Conservation (phyloP, 2,113 vertebrate species). For the Naja naja region DNA sequence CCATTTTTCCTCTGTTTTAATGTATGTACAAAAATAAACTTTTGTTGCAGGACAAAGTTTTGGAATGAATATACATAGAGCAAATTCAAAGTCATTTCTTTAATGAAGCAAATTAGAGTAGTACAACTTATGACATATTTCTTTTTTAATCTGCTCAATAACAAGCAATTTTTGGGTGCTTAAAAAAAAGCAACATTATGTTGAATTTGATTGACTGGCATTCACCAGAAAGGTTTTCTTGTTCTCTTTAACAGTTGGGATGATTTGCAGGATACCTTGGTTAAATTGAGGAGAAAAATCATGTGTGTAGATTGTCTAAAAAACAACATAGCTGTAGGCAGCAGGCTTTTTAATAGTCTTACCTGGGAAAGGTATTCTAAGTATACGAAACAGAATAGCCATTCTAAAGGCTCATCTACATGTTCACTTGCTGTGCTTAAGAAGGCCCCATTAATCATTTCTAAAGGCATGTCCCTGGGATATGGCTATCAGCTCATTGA, state of each 20-base stretch:
- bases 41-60: background rate
- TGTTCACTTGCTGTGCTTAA: background rate
- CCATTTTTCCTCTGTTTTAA: background rate
- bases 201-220: background rate
- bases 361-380: background rate
- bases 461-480: background rate
- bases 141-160: background rate
- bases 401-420: background rate
- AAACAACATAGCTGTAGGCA: background rate
- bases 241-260: background rate
- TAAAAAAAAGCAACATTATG: background rate
- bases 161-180: background rate
- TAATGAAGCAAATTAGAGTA: background rate
- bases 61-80: background rate
- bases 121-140: background rate
- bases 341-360: background rate
- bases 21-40: background rate
- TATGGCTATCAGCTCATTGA: background rate
- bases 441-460: background rate
- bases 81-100: background rate
- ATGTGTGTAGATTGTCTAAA: background rate
- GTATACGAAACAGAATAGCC: background rate
- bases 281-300: background rate
- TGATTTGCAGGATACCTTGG: background rate
- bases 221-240: background rate